These are phyloP conservation scores for Drosophila saltans DNA, from an alignment of 1,140 invertebrate genomes.

Conservation along the genomic window DNA sequence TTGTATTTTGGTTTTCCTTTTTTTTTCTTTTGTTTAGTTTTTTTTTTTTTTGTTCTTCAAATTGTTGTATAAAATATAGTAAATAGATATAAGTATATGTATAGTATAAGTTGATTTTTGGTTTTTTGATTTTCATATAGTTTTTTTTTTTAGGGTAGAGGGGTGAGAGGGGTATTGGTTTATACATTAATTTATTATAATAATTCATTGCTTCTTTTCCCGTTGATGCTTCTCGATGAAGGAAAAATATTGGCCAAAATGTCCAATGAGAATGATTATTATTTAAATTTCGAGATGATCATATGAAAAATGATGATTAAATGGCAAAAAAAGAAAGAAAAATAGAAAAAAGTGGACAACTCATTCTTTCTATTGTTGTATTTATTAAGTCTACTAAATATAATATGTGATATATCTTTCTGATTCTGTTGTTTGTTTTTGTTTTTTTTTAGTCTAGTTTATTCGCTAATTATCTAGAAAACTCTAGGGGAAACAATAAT, in stretches of 20 bases:
- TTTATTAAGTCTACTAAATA: conserved; percentile 60
- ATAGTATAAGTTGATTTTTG: conserved; percentile 43
- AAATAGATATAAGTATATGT: conserved; percentile 60
- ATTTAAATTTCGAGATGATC: too few relatives aligned
- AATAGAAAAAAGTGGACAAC: not conserved
- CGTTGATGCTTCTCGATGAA: conserved; percentile 55
- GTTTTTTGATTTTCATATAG: too few relatives aligned
- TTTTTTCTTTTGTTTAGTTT: conserved; percentile 44
- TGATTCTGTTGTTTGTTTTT: not conserved
- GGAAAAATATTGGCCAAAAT: conserved; percentile 45
- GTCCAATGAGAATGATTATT: conserved; percentile 12
- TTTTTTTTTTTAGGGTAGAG: too few relatives aligned
- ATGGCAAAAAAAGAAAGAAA: not conserved
- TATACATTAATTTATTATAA: conserved; percentile 25
- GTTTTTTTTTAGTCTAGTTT: not conserved
- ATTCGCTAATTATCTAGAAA: conserved; percentile 61
- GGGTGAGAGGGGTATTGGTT: not conserved
- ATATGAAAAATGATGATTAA: not conserved
- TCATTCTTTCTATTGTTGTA: not conserved
- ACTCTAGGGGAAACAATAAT: conserved; percentile 49
- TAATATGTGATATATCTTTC: conserved; percentile 20
- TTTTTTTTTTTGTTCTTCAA: conserved; percentile 59
- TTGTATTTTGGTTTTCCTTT: conserved; percentile 56
- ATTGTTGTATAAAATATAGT: conserved; percentile 64
- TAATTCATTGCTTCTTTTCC: conserved; percentile 33